Conservation (phyloP, 2,113 vertebrate species). For the Balaeniceps rex region DNA sequence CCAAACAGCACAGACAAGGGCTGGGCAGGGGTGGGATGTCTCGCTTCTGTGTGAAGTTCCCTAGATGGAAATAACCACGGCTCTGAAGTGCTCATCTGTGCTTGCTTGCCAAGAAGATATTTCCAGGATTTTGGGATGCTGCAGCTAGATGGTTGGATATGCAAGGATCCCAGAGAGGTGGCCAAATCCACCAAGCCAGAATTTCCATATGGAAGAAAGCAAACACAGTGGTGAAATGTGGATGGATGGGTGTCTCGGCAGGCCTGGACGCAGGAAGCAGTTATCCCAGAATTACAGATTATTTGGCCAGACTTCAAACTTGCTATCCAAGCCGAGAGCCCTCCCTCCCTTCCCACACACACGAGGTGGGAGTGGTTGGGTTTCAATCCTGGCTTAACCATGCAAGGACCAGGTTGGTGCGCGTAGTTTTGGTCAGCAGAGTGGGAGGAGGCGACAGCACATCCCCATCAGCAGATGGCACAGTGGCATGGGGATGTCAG, state of each 20-base stretch:
- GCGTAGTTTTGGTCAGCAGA: rapidly evolving
- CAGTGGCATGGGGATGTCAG: neutral
- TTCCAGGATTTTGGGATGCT: slow-evolving; percentile 45
- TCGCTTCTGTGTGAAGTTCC: neutral
- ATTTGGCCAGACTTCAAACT: neutral
- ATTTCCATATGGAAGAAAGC: slow-evolving; percentile 21
- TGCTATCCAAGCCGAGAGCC: neutral
- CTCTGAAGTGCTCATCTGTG: slow-evolving; percentile 2
- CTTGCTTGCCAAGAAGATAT: slow-evolving; percentile 36
- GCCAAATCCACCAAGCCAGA: slow-evolving; percentile 36
- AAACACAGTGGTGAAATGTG: neutral
- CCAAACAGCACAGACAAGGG: neutral
- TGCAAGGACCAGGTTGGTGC: neutral
- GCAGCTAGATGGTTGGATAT: slow-evolving; percentile 22
- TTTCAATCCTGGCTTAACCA: neutral
- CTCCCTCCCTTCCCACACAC: neutral
- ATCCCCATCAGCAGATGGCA: neutral
- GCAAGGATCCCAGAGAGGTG: neutral
- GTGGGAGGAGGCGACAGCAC: neutral
- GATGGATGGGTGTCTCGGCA: slow-evolving; percentile 1
- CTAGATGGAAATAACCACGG: slow-evolving; percentile 13
- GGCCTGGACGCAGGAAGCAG: neutral
- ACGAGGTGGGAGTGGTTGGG: neutral
- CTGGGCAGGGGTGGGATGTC: neutral
- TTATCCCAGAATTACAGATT: slow-evolving; percentile 1